Evolutionary conservation across 2,113 vertebrate species (phyloP).

Genomic region (Phylloscopus whistleri): DNA sequence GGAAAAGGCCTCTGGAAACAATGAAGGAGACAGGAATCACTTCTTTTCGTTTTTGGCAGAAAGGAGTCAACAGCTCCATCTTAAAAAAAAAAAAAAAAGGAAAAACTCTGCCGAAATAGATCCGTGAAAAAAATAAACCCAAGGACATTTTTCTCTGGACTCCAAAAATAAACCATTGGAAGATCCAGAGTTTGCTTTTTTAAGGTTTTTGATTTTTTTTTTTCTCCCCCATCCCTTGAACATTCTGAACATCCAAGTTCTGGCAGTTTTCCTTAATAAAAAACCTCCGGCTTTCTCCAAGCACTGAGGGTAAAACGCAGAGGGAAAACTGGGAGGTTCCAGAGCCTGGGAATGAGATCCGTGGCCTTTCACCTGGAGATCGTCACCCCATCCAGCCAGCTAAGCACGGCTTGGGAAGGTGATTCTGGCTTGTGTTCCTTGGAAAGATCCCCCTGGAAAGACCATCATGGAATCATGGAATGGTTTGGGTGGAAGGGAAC

Average conservation of each 20-base stretch:
- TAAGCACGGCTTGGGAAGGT: accelerated
- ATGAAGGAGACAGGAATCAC: not conserved
- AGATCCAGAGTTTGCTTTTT: not conserved
- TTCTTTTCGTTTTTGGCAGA: not conserved
- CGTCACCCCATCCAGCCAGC: not conserved
- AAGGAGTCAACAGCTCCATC: not conserved
- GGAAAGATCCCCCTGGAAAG: not conserved
- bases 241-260: not conserved
- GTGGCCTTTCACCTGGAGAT: not conserved
- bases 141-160: not conserved
- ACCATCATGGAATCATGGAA: not conserved
- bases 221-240: not conserved
- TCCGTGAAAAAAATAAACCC: not conserved
- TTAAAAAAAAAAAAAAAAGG: not conserved
- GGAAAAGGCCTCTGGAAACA: not conserved
- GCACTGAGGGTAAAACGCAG: not conserved
- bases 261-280: not conserved
- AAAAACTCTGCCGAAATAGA: not conserved
- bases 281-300: accelerated
- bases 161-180: not conserved
- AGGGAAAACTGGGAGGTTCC: not conserved
- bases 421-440: not conserved
- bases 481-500: accelerated
- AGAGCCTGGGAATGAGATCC: not conserved
- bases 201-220: not conserved